A percentile compares a stretch with the other conserved stretches of the same genome.
phyloP scores from a whole-genome alignment of 2,888 invertebrate genomes.

The Biston betularia region DNA sequence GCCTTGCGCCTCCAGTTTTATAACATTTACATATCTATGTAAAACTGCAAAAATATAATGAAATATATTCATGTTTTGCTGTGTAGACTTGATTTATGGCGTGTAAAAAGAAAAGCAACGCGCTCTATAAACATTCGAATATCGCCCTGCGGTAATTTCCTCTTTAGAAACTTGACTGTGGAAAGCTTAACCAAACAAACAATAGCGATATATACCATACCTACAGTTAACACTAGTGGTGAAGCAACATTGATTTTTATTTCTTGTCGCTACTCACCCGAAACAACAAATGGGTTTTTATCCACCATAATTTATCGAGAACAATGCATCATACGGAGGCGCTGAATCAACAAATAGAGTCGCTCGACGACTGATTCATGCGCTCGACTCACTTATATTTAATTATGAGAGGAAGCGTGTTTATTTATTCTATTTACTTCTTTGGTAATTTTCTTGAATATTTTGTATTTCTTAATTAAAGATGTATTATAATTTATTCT shows the following conservation, averaged over 20 bases:
- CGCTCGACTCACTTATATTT: constrained; percentile 40
- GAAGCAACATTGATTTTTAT: constrained; percentile 43
- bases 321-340: constrained; percentile 64
- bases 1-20: constrained; percentile 41
- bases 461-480: constrained; percentile 40
- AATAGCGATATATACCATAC: constrained; percentile 13
- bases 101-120: background rate
- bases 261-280: constrained; percentile 41
- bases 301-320: constrained; percentile 57
- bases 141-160: background rate
- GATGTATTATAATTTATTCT: constrained; percentile 54
- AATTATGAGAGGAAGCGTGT: constrained; percentile 40
- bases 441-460: constrained; percentile 17
- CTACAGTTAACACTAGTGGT: constrained; percentile 16
- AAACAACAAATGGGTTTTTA: constrained; percentile 52
- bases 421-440: constrained; percentile 36
- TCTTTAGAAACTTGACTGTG: background rate
- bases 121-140: background rate
- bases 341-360: constrained; percentile 60
- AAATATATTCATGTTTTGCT: background rate
- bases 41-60: constrained; percentile 20
- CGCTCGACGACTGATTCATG: constrained; percentile 59
- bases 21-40: background rate
- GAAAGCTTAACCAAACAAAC: constrained; percentile 15
- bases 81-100: background rate